Base-by-base conservation (phyloP, 2,113 vertebrate species). In the Clinocottus analis region DNA sequence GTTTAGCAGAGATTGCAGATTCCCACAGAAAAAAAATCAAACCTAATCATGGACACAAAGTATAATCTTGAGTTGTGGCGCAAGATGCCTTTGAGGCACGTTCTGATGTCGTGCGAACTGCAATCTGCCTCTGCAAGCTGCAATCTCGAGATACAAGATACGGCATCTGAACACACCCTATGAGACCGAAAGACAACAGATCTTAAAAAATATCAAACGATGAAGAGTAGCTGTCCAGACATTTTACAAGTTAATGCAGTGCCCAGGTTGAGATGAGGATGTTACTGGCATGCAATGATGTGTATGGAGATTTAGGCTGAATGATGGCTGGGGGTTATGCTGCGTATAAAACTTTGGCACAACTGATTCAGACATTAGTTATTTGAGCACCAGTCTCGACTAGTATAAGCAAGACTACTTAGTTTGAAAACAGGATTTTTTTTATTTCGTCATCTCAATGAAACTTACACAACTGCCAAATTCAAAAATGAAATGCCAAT, bases 351-450 rank as follows among this genome's bases (percentile, higher is more conserved):
- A 33, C 35, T 37, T 13, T 10, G 25, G 17, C 51, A 69, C 4
- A 47, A 59, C 55, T 64, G 79, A 78, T 79, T 56, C 79, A 82
- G 68, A 65, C 49, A 55, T 59, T 73, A 77, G 51, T 55, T 23
- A 27, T 56, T 60, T 19, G 12, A 70, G 56, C 63, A 68, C 29
- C 13, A 41, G n/a, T 35, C 17, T 77, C 9, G 13, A 45, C 47
- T 72, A 72, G 77, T 37, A 85, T 77, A 72, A 85, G 63, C 81
- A 79, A 66, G 41, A 59, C 13, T 47, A 27, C 23, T 33, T 47
- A 5, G 41, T 67, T 81, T 0, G 21, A 39, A 66, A 74, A 25
- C 37, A 33, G 11, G 56, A 53, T 71, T 77, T 77, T 69, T 70
- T 19, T 65, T 58, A 55, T 17, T 56, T 59, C 14, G 60, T 72